Evolutionary conservation across 1,140 invertebrate species (phyloP), one percentile per base, ranked within the genome.

Genomic region (Atta colombica): DNA sequence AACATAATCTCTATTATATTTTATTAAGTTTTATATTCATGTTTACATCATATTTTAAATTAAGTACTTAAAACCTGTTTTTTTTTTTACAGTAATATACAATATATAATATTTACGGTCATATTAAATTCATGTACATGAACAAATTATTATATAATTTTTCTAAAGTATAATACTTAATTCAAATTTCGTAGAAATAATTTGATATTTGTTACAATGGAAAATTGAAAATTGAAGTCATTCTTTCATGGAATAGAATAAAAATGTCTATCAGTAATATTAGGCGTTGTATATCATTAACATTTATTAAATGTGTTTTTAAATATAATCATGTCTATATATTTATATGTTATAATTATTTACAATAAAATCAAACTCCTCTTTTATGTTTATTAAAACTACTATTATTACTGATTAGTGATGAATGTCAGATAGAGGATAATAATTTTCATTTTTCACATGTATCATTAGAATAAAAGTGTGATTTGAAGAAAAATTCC

Each of bases 21-120:
- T 81, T 81, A 71, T 81, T 81, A 71, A 71, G 1, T 49, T 65
- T 39, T 51, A 6, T 28, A 66, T 51, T 1, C 5, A 8, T 31
- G 16, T 39, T 39, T 63, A 63, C 39, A 63, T 77, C 16, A 77
- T 45, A 31, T 53, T 68, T 80, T 51, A 25, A 55, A 14, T 14
- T 53, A 78, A 78, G 8, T 21, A 53, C 25, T 25, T 25, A 5
- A 66, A 78, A 63, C 0, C 2, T 53, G 25, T 39, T 28, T 28
- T 39, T 28, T 25, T 39, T 53, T 77, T 61, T 61, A 45, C 55
- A 61, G 12, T 61, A 53, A 80, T 68, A 53, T 81, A 68, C n/a
- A 71, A 80, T 68, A 53, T 81, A 68, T 14, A 71, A 80, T 68
- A 58, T 71, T 68, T 58, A 58, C 3, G 14, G 18, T 80, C 55